Percentiles rank a stretch among this genome's conserved stretches.
Evolutionary conservation across 2,888 invertebrate genomes (phyloP).

Genomic region (Zootermopsis nevadensis): DNA sequence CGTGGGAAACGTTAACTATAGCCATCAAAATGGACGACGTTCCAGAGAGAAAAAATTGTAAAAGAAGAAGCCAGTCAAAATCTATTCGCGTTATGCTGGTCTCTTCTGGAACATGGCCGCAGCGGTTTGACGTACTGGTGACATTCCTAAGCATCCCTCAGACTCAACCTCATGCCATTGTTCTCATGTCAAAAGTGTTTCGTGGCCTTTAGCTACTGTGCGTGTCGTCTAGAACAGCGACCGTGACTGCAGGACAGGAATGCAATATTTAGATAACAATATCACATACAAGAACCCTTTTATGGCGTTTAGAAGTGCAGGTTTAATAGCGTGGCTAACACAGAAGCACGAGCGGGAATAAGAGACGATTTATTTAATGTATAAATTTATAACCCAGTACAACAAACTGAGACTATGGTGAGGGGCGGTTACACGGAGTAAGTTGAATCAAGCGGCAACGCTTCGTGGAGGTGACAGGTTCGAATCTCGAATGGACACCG

Average conservation of each 20-base stretch:
- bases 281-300: neutral
- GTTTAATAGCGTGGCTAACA: too few species aligned
- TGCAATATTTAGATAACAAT: neutral
- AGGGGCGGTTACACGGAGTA: too few species aligned
- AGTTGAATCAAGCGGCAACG: too few species aligned
- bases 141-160: slow-evolving; percentile 23
- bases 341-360: too few species aligned
- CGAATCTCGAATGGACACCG: too few species aligned
- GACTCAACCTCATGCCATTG: slow-evolving; percentile 1
- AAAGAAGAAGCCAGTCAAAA: slow-evolving; percentile 23
- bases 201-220: slow-evolving; percentile 26
- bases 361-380: too few species aligned
- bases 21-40: neutral
- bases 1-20: slow-evolving; percentile 11
- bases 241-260: neutral
- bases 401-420: too few species aligned
- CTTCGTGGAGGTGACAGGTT: too few species aligned
- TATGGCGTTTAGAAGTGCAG: too few species aligned
- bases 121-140: neutral
- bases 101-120: slow-evolving; percentile 5
- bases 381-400: too few species aligned
- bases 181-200: slow-evolving; percentile 28
- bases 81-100: neutral
- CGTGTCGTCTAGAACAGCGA: neutral
- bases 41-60: neutral